Base-by-base conservation (phyloP, 2,888 invertebrate species). In the Perizoma flavofasciatum region DNA sequence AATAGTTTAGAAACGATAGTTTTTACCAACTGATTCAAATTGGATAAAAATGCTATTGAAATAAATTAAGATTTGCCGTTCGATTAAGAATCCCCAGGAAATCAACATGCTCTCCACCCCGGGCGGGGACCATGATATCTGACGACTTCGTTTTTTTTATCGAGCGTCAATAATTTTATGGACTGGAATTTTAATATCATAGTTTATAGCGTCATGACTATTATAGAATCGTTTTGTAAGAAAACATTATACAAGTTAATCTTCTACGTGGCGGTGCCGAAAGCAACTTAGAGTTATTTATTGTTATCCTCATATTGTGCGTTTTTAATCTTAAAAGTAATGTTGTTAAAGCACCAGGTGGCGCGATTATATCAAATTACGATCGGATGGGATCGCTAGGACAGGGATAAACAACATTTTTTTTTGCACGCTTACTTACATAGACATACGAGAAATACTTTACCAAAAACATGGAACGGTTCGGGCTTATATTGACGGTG, bases 311-410 rank as follows among this genome's bases (percentile, higher is more conserved):
- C 68, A 65, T 50, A 71, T 72, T 73, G 65, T 68, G 65, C 50
- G 69, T 79, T 79, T 88, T 86, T 71, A 77, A 81, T 82, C 80
- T 81, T 75, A 81, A 79, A 77, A 72, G 74, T 79, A 79, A 83
- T 79, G 78, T 74, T 73, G 69, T 72, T 66, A 67, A 70, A 76
- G 75, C 83, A 81, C 74, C 77, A 63, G 85, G 81, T 84, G 88
- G 82, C 72, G 65, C 68, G 77, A 75, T 78, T 79, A 76, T 85
- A 82, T 87, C 78, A 78, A 81, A 86, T 86, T 84, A 84, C 83
- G 65, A 69, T 68, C 67, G 71, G 60, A 69, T 63, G 63, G 67
- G 68, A 68, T 61, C 43, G 51, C 32, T 40, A 39, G 37, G 10
- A 48, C 48, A 51, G 37, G 44, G 52, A 58, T 52, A 58, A 58